Base-by-base conservation (phyloP, 1,140 invertebrate genomes). In the Batillaria attramentaria region DNA sequence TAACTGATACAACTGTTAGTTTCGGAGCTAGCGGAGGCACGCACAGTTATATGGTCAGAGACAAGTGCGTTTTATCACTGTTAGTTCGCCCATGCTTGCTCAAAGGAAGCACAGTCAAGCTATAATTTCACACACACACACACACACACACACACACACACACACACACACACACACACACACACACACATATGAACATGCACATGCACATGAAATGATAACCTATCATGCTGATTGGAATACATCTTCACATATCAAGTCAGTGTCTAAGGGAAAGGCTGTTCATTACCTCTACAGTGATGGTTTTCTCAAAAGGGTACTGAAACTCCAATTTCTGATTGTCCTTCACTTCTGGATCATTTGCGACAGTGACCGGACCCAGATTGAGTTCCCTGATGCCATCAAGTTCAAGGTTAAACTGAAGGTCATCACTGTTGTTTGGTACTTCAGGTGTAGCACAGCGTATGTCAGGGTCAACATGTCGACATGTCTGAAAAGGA, bases 271-370 rank as follows among this genome's bases (percentile, higher is more conserved):
- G 33, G 42, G 24, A 39, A 18, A n/a, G 16, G 10, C 33, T 70
- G 42, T 16, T 37, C 13, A 13, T 39, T 70, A 39, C 16, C n/a
- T 16, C n/a, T 54, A 54, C n/a, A 54, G 42, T 46, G 41, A 70
- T 18, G n/a, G 39, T 46, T 13, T 24, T 70, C 24, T 70, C 68
- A 70, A 70, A 70, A 2, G 68, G 68, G 35, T 70, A 70, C 68
- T 70, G 68, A 10, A 70, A 70, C n/a, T 70, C 68, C 39, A 46
- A 39, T n/a, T 28, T 70, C 5, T 42, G 41, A 39, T 46, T 39
- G n/a, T 31, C 39, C 10, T 43, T 18, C 2, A 70, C n/a, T 16
- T 4, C 2, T 24, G 68, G 68, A 31, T 70, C 68, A n/a, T 28
- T 18, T 24, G 33, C 6, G 24, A 70, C 68, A 2, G 5, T 5